phyloP scores from a whole-genome alignment of 2,888 invertebrate genomes.

The Apodemia hepburni region DNA sequence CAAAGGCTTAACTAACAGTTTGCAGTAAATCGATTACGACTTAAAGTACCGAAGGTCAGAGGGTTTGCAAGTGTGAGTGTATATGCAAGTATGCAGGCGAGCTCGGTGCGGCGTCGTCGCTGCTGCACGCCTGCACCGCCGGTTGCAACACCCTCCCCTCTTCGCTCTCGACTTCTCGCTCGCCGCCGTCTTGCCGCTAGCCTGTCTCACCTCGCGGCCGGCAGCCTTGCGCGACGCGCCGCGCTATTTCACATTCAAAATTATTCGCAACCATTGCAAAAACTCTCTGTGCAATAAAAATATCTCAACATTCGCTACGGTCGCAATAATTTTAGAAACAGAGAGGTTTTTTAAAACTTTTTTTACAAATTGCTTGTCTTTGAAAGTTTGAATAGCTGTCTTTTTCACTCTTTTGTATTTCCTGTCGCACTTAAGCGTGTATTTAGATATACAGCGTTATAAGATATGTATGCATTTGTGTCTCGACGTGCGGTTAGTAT shows the following conservation, averaged over 20 bases:
- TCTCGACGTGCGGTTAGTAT: too few species aligned
- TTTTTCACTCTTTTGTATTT: conserved; percentile 83
- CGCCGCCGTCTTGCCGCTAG: conserved; percentile 78
- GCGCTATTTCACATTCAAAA: conserved; percentile 80
- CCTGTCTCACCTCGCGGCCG: conserved; percentile 81
- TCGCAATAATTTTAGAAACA: conserved; percentile 61
- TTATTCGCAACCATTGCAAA: conserved; percentile 79
- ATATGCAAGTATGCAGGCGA: conserved; percentile 79
- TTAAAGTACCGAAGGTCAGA: conserved; percentile 74
- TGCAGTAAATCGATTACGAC: conserved; percentile 70
- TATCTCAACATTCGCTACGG: conserved; percentile 60
- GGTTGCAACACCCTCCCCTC: conserved; percentile 80
- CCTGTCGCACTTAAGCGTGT: too few species aligned
- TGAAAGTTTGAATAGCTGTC: conserved; percentile 78
- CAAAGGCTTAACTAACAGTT: conserved; percentile 55
- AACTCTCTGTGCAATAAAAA: conserved; percentile 78
- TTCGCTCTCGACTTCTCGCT: conserved; percentile 76
- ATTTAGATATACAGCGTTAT: too few species aligned
- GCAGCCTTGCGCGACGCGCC: conserved; percentile 80
- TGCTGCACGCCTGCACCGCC: conserved; percentile 80
- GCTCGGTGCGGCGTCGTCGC: conserved; percentile 77
- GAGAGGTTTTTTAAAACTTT: conserved; percentile 60
- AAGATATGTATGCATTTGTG: too few species aligned
- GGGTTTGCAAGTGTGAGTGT: conserved; percentile 72
- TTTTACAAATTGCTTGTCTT: conserved; percentile 63